A percentile compares a stretch with the other conserved stretches of the same genome.
phyloP scores from a whole-genome alignment of 2,888 invertebrate species.

The Leptinotarsa rubiginosa region DNA sequence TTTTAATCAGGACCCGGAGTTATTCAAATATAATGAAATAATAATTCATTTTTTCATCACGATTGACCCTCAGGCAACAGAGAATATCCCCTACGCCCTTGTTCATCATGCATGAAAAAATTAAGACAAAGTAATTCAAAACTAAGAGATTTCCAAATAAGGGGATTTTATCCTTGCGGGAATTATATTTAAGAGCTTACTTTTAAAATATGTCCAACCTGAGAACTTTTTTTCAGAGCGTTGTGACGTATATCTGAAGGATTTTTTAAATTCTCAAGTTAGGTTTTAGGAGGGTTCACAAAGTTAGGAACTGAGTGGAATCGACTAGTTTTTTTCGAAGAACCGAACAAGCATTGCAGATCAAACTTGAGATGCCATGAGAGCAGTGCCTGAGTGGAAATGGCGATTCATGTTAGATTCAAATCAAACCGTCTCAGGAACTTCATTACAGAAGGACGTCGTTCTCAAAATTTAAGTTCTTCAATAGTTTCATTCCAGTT shows the following conservation, averaged over 20 bases:
- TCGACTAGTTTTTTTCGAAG: neutral
- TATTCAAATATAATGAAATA: constrained; percentile 42
- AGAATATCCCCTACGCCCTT: constrained; percentile 45
- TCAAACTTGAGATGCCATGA: too few relatives aligned
- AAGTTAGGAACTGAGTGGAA: too few relatives aligned
- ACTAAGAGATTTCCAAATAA: constrained; percentile 58
- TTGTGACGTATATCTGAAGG: constrained; percentile 5
- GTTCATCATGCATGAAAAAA: constrained; percentile 56
- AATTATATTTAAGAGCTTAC: constrained; percentile 62
- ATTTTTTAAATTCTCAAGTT: neutral
- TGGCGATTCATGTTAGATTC: too few relatives aligned
- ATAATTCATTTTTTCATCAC: constrained; percentile 41
- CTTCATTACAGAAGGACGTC: too few relatives aligned
- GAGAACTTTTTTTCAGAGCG: constrained; percentile 44
- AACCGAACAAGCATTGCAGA: too few relatives aligned
- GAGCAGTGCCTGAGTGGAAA: too few relatives aligned
- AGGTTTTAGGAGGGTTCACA: neutral
- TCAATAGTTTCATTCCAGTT: too few relatives aligned
- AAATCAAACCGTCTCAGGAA: too few relatives aligned
- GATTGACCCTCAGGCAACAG: constrained; percentile 33
- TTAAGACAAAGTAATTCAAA: constrained; percentile 57
- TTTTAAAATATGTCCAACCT: constrained; percentile 52
- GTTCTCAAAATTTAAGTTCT: too few relatives aligned
- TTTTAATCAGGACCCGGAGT: constrained; percentile 9
- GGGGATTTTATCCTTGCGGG: constrained; percentile 62